These are phyloP conservation scores for Telenomus remus DNA, from an alignment of 1,140 invertebrate genomes.

Conservation along the genomic window DNA sequence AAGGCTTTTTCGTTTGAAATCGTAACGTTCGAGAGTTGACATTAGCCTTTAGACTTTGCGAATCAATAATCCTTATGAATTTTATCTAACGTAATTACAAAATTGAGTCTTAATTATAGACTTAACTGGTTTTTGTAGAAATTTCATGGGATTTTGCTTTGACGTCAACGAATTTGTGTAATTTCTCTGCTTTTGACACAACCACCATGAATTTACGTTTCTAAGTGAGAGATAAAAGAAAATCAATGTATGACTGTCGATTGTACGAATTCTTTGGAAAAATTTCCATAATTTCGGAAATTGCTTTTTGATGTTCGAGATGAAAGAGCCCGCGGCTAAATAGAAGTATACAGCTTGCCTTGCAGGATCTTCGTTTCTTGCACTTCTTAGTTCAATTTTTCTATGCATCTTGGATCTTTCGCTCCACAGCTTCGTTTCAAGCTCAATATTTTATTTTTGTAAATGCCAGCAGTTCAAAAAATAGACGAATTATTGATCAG, in stretches of 20 bases:
- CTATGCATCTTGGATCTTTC: conserved; percentile 20
- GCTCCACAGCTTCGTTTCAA: conserved; percentile 2
- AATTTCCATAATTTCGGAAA: conserved; percentile 73
- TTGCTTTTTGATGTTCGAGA: conserved; percentile 73
- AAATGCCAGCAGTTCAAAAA: no score
- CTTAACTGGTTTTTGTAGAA: no score
- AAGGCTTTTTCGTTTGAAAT: conserved; percentile 38
- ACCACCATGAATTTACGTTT: no score
- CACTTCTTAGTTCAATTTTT: conserved; percentile 25
- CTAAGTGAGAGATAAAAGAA: conserved; percentile 60
- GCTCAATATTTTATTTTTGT: no score
- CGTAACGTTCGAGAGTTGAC: conserved; percentile 20
- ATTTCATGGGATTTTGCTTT: no score
- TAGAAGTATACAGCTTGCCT: conserved; percentile 40
- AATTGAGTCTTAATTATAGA: no score
- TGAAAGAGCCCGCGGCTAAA: conserved; percentile 66
- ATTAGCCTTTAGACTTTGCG: background rate
- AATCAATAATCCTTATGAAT: no score
- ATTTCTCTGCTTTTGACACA: no score
- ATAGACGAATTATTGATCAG: no score
- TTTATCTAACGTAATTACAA: no score
- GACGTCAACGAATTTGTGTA: no score
- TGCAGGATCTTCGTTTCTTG: conserved; percentile 16
- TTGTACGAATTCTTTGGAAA: conserved; percentile 68
- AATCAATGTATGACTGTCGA: conserved; percentile 61